These are phyloP conservation scores for Pseudachorutes palmiensis DNA, from an alignment of 1,140 invertebrate species.

Conservation along the genomic window DNA sequence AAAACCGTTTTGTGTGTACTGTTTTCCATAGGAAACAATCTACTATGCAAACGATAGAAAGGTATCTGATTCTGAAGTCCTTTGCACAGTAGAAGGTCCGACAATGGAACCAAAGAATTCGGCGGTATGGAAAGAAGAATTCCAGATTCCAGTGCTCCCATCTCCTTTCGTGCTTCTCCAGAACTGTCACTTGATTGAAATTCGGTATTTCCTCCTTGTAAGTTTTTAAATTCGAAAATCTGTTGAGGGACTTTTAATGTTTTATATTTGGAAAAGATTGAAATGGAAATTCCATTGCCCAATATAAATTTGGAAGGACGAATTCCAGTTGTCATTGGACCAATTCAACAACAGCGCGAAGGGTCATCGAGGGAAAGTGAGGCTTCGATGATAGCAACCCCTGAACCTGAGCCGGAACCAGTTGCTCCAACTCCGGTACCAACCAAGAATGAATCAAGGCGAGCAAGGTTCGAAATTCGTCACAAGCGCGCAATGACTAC, in stretches of 20 bases:
- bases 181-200: not conserved
- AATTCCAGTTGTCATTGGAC: conserved; percentile 6
- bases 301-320: conserved; percentile 9
- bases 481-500: not conserved
- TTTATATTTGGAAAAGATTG: conserved; percentile 1
- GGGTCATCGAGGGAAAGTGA: not conserved
- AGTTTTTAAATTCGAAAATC: conserved; percentile 2
- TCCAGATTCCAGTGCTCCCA: not conserved
- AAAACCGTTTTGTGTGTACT: not conserved
- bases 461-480: not conserved
- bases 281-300: conserved; percentile 12
- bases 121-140: not conserved
- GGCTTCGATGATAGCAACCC: not conserved
- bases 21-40: not conserved
- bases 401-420: not conserved
- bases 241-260: not conserved
- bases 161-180: not conserved
- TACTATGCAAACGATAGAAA: not conserved
- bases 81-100: not conserved
- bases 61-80: not conserved
- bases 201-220: not conserved
- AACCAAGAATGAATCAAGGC: not conserved
- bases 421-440: not conserved
- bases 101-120: not conserved
- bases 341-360: not conserved